phyloP scores from a whole-genome alignment of 2,888 invertebrate genomes.

The Hydroisotoma schaefferi region DNA sequence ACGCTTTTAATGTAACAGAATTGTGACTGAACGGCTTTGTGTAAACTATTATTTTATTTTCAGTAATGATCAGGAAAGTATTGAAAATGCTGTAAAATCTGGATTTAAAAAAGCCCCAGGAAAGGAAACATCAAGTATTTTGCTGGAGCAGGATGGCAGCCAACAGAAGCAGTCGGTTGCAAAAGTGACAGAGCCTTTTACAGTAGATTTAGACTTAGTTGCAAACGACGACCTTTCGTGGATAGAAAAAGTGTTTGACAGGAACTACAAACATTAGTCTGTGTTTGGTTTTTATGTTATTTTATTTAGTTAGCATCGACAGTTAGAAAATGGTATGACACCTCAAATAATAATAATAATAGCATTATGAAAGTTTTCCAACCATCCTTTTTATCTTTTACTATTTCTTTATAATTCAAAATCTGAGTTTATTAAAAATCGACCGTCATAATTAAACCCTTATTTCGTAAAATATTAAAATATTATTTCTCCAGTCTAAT shows the following conservation, averaged over 20 bases:
- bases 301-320: background rate
- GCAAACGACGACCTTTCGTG: constrained; percentile 25
- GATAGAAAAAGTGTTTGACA: constrained; percentile 20
- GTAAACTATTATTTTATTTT: constrained; percentile 3
- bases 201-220: constrained; percentile 25
- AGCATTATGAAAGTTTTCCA: too few relatives aligned
- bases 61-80: constrained; percentile 17
- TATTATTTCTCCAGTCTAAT: too few relatives aligned
- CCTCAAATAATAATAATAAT: background rate
- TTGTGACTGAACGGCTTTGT: background rate
- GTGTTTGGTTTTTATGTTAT: background rate
- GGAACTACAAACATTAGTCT: background rate
- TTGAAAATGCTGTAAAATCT: constrained; percentile 23
- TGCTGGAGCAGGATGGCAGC: too few relatives aligned
- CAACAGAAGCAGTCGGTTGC: background rate
- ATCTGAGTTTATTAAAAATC: too few relatives aligned
- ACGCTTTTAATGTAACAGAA: too few relatives aligned
- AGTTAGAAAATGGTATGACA: background rate
- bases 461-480: too few relatives aligned
- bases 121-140: too few relatives aligned
- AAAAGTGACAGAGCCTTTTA: background rate
- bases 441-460: too few relatives aligned
- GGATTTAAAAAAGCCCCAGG: background rate
- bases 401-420: too few relatives aligned
- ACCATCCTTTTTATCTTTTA: too few relatives aligned